A percentile compares a stretch with the other conserved stretches of the same genome.
phyloP scores from a whole-genome alignment of 2,888 invertebrate genomes.

The Hydrotaea cyrtoneurina region DNA sequence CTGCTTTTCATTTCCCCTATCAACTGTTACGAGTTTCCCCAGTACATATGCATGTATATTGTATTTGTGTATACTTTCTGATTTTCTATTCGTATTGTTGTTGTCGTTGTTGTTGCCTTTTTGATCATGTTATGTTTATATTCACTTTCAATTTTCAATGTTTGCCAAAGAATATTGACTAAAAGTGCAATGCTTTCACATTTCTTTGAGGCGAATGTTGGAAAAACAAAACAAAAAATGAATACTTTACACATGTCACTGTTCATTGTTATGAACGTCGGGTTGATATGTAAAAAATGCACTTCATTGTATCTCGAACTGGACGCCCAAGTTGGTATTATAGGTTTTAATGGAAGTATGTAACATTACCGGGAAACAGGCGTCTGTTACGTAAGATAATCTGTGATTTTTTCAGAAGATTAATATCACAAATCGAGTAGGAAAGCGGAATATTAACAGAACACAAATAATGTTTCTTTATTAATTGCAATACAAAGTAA shows the following conservation, averaged over 20 bases:
- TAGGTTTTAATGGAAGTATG: neutral
- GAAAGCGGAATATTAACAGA: no score
- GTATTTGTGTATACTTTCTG: neutral
- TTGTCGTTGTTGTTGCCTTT: neutral
- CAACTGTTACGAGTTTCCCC: neutral
- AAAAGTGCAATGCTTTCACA: conserved; percentile 46
- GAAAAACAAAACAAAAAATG: neutral
- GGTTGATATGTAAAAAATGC: neutral
- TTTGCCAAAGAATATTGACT: conserved; percentile 45
- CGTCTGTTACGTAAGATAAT: no score
- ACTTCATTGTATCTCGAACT: neutral
- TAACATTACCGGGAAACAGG: neutral
- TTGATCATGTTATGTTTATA: conserved; percentile 36
- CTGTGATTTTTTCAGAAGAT: no score
- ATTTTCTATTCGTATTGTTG: neutral
- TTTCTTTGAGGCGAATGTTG: neutral
- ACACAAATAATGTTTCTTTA: no score
- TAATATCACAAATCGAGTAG: no score
- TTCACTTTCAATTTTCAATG: conserved; percentile 48
- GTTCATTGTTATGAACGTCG: conserved; percentile 22
- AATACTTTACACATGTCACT: conserved; percentile 44
- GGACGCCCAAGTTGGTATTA: neutral
- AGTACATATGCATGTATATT: neutral
- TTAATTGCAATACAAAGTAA: no score
- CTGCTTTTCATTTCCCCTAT: neutral